Evolutionary conservation across 2,797 vertebrate genomes (phyloP).

Genomic region (Crax fasciolata): DNA sequence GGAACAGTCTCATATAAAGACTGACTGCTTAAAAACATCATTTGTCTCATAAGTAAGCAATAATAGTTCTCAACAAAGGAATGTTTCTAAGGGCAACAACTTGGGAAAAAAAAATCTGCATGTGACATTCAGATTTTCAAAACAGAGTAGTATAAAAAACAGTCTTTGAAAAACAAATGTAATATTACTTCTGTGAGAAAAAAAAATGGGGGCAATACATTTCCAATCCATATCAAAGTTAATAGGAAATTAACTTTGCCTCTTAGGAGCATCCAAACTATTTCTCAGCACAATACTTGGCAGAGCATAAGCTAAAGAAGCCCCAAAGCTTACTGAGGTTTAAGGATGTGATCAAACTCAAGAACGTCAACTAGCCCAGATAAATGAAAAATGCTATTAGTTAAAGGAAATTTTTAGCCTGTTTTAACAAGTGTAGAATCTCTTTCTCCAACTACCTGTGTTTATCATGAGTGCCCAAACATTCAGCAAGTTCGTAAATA

Average conservation of each 20-base stretch:
- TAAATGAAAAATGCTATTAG: background rate
- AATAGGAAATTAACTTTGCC: background rate
- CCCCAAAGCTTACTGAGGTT: background rate
- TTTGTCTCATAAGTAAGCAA: background rate
- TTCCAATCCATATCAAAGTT: background rate
- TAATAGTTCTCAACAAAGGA: background rate
- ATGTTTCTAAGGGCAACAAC: background rate
- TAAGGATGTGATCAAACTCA: background rate
- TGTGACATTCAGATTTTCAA: background rate
- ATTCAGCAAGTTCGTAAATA: background rate
- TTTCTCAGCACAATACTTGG: constrained; percentile 12
- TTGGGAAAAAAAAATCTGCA: background rate
- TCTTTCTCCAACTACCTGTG: background rate
- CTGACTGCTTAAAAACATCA: background rate
- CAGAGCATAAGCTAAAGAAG: background rate
- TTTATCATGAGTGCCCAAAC: background rate
- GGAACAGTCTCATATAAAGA: background rate
- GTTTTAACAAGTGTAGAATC: background rate
- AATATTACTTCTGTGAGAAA: background rate
- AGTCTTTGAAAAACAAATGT: background rate
- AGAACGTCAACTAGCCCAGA: background rate
- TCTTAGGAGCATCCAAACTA: background rate
- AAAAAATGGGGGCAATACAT: background rate
- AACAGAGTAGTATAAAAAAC: background rate
- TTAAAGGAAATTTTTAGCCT: background rate